Percentiles rank a stretch among this genome's conserved stretches.
Conservation (phyloP, 35 echinoderm and acorn worm species). For the Strongylocentrotus purpuratus region DNA sequence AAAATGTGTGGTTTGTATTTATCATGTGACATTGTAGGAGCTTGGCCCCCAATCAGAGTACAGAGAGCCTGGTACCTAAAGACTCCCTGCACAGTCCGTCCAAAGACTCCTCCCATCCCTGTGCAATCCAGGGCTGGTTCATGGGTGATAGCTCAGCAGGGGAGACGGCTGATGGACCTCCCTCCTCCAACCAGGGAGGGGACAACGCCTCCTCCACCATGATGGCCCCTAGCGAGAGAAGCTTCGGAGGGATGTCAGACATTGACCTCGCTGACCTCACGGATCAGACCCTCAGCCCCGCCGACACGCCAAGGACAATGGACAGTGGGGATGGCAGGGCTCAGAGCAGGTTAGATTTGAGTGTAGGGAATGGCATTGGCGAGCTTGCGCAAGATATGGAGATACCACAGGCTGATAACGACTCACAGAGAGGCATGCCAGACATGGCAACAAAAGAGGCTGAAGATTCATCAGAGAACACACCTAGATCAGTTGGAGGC, state of each 20-base stretch:
- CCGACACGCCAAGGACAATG: constrained; percentile 29
- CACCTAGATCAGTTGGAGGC: background rate
- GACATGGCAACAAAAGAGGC: background rate
- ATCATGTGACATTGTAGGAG: background rate
- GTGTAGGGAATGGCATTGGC: background rate
- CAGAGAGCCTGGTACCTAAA: constrained; percentile 40
- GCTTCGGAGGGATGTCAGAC: background rate
- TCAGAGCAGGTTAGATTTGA: background rate
- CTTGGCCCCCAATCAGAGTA: constrained; percentile 22
- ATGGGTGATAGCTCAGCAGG: constrained; percentile 45
- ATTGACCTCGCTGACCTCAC: constrained; percentile 36
- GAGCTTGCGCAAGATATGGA: background rate
- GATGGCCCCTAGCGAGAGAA: constrained; percentile 30
- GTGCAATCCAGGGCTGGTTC: constrained; percentile 33
- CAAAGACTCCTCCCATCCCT: background rate
- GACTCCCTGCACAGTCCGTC: constrained; percentile 30
- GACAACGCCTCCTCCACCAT: constrained; percentile 35
- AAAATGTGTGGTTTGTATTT: background rate
- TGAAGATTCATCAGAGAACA: background rate
- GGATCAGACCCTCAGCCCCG: constrained; percentile 29
- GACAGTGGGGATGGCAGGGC: background rate
- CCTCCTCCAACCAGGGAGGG: background rate
- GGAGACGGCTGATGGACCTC: background rate
- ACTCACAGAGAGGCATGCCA: background rate
- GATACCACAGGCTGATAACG: background rate